phyloP scores from a whole-genome alignment of 2,888 invertebrate species.

The Meiosimyza platycephala region DNA sequence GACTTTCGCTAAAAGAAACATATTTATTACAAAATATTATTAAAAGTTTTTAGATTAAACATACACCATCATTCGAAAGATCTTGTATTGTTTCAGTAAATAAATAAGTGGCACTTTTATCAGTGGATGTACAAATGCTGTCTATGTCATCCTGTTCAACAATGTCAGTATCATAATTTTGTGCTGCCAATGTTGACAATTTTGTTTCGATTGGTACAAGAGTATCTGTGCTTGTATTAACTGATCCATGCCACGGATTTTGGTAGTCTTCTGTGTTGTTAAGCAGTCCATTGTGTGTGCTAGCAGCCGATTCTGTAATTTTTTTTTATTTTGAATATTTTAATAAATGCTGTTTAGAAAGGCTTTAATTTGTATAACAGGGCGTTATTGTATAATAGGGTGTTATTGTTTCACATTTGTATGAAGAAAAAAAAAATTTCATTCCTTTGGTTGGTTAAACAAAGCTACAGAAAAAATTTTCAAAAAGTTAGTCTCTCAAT shows the following conservation, averaged over 20 bases:
- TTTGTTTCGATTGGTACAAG: constrained; percentile 53
- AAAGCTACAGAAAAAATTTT: too few relatives aligned
- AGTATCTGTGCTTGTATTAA: constrained; percentile 71
- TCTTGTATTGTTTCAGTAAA: constrained; percentile 9
- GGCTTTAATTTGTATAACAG: too few relatives aligned
- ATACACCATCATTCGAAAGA: constrained; percentile 37
- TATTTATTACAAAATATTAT: not conserved
- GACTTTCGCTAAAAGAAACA: constrained; percentile 31
- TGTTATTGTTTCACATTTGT: too few relatives aligned
- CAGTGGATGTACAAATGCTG: not conserved
- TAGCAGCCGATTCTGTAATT: not conserved
- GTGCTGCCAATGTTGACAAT: constrained; percentile 22
- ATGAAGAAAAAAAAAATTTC: too few relatives aligned
- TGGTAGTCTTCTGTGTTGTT: constrained; percentile 39
- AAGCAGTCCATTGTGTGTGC: constrained; percentile 15
- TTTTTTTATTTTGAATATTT: not conserved
- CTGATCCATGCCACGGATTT: constrained; percentile 58
- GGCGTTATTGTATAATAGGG: too few relatives aligned
- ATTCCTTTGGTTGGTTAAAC: too few relatives aligned
- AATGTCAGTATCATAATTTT: not conserved
- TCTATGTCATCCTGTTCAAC: constrained; percentile 38
- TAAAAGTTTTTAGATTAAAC: not conserved
- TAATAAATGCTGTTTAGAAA: not conserved
- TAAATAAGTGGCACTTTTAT: not conserved
- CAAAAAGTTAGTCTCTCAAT: too few relatives aligned